A percentile compares a stretch with the other conserved stretches of the same genome.
Evolutionary conservation across 2,113 vertebrate species (phyloP).

Genomic region (Prietella phreatophila): DNA sequence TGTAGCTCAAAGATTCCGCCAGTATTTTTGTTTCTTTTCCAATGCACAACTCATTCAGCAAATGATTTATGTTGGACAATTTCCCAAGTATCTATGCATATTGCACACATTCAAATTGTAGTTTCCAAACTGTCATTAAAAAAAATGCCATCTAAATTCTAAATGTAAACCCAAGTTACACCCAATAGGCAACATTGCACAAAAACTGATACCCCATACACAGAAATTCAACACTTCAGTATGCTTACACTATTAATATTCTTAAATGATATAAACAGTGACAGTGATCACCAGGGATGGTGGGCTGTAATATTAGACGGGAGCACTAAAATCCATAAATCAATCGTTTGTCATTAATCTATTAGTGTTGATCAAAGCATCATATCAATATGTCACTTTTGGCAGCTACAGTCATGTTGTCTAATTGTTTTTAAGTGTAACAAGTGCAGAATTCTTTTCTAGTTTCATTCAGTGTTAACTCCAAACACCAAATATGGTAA

Average conservation of each 20-base stretch:
- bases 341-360: neutral
- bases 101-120: slow-evolving; percentile 36
- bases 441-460: neutral
- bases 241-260: neutral
- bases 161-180: neutral
- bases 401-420: neutral
- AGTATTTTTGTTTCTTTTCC: slow-evolving; percentile 24
- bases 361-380: neutral
- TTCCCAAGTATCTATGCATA: slow-evolving; percentile 26
- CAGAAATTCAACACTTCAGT: neutral
- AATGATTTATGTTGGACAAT: slow-evolving; percentile 55
- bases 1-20: slow-evolving; percentile 33
- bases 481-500: neutral
- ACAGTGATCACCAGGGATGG: neutral
- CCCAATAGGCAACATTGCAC: neutral
- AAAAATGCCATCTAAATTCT: slow-evolving; percentile 23
- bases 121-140: slow-evolving; percentile 37
- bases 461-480: neutral
- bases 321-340: neutral
- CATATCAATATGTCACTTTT: no score
- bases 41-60: slow-evolving; percentile 11
- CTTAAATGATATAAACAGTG: neutral
- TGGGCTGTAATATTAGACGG: neutral
- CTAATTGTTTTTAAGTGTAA: neutral
- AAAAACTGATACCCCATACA: neutral